phyloP scores from a whole-genome alignment of 2,888 invertebrate species.

The Stomorhina lunata region DNA sequence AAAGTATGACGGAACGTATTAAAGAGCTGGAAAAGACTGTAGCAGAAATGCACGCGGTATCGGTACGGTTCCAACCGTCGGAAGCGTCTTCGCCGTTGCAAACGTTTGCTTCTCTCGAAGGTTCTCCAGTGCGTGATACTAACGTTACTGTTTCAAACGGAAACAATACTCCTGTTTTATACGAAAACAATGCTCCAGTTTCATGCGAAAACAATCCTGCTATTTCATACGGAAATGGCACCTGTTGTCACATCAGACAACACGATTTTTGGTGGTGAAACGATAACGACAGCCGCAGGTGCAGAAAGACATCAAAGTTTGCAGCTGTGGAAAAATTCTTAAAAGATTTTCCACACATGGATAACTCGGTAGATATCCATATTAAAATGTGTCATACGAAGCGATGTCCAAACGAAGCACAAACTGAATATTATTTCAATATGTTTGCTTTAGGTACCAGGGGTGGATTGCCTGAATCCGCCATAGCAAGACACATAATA shows the following conservation, averaged over 20 bases:
- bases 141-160: too few species aligned
- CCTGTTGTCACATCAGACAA: background rate
- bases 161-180: too few species aligned
- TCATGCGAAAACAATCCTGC: too few species aligned
- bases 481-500: slow-evolving; percentile 57
- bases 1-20: background rate
- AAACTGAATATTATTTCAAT: slow-evolving; percentile 52
- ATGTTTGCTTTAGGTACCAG: slow-evolving; percentile 50
- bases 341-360: slow-evolving; percentile 55
- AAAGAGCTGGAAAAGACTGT: background rate
- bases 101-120: background rate
- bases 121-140: background rate
- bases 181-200: too few species aligned
- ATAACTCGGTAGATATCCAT: slow-evolving; percentile 58
- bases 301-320: background rate
- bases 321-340: slow-evolving; percentile 2
- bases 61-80: background rate
- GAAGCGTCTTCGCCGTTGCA: background rate
- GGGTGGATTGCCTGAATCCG: slow-evolving; percentile 50
- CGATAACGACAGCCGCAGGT: background rate
- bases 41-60: background rate
- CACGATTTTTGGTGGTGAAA: background rate
- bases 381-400: slow-evolving; percentile 49
- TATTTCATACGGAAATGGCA: background rate
- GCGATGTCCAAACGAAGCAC: slow-evolving; percentile 33